Evolutionary conservation across 2,888 invertebrate species (phyloP).

Genomic region (Desoria tigrina): DNA sequence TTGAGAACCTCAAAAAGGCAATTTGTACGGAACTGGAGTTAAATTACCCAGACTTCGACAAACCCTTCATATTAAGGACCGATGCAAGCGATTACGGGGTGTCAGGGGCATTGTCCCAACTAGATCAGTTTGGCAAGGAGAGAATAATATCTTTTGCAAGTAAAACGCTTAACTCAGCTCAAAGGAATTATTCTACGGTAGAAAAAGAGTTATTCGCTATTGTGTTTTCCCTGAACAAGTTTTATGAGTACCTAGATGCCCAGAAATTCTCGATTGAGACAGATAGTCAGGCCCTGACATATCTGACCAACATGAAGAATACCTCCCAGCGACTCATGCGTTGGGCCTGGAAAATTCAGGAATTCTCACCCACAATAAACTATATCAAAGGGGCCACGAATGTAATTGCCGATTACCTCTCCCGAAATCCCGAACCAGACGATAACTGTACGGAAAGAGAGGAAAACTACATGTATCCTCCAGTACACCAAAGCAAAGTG

Average conservation of each 20-base stretch:
- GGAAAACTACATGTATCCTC: conserved; percentile 12
- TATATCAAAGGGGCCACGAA: conserved; percentile 24
- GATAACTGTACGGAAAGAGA: not conserved
- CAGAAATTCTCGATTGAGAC: conserved; percentile 20
- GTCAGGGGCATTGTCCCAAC: conserved; percentile 11
- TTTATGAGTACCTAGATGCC: conserved; percentile 14
- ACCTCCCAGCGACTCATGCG: conserved; percentile 13
- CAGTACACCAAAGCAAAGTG: not conserved
- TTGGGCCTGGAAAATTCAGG: conserved; percentile 29
- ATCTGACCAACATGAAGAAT: conserved; percentile 15
- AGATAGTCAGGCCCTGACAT: conserved; percentile 20
- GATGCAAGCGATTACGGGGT: conserved; percentile 18
- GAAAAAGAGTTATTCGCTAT: conserved; percentile 27
- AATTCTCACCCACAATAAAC: conserved; percentile 19
- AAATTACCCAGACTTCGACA: conserved; percentile 17
- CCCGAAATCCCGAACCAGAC: conserved; percentile 12
- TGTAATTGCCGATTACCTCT: conserved; percentile 27
- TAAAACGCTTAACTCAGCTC: conserved; percentile 10
- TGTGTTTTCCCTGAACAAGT: conserved; percentile 14
- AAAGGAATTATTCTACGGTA: conserved; percentile 9
- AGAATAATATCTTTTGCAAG: conserved; percentile 9
- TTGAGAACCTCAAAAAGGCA: conserved; percentile 31
- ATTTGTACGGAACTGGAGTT: conserved; percentile 17
- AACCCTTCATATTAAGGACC: conserved; percentile 18
- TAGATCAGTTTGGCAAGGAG: not conserved